Conservation (phyloP, 2,797 vertebrate genomes). For the Lutjanus argentimaculatus region DNA sequence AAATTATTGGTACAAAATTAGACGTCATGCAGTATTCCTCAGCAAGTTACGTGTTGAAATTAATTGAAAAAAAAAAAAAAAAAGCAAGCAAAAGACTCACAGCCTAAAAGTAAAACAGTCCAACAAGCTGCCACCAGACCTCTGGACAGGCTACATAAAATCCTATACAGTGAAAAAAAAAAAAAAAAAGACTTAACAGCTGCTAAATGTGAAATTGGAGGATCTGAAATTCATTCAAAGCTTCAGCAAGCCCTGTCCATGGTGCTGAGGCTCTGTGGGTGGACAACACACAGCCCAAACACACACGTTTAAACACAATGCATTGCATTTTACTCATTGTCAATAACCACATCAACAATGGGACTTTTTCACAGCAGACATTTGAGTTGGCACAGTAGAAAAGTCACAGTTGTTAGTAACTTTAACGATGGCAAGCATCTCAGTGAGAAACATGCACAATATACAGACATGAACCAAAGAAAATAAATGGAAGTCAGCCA, state of each 20-base stretch:
- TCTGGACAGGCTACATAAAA: background rate
- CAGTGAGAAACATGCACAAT: background rate
- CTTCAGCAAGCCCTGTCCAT: slow-evolving; percentile 24
- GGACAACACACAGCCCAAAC: background rate
- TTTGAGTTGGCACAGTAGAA: background rate
- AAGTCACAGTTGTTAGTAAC: background rate
- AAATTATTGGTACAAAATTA: background rate
- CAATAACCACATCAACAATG: background rate
- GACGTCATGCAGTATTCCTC: background rate
- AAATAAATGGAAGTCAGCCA: background rate
- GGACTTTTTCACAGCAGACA: background rate
- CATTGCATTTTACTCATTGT: background rate
- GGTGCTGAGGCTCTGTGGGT: slow-evolving; percentile 8
- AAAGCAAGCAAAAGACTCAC: no score
- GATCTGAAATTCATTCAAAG: background rate
- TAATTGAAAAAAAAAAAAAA: background rate
- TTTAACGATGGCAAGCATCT: background rate
- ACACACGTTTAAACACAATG: background rate
- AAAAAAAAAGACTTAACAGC: no score
- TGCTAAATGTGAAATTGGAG: background rate
- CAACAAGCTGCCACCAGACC: background rate
- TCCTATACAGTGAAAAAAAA: background rate
- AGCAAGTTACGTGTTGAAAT: background rate
- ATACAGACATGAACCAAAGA: no score
- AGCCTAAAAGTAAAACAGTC: background rate